Conservation (phyloP, 2,888 invertebrate genomes). For the Tetrapedia diversipes region DNA sequence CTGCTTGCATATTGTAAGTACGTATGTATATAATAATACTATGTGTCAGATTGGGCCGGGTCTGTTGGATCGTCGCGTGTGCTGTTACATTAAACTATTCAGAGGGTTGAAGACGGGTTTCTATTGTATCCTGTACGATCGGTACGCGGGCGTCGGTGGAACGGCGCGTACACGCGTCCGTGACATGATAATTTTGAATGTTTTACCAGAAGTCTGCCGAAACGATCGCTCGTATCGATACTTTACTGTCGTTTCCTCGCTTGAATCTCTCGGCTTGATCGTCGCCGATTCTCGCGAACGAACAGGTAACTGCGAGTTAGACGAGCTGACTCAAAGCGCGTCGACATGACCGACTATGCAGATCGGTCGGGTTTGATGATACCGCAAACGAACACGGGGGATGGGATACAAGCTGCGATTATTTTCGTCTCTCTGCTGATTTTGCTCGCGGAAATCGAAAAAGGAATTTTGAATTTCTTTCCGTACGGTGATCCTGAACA, state of each 20-base stretch:
- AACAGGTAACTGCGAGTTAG: slow-evolving; percentile 70
- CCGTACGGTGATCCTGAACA: slow-evolving; percentile 5
- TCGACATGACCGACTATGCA: slow-evolving; percentile 55
- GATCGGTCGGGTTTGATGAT: slow-evolving; percentile 15
- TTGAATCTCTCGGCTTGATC: background rate
- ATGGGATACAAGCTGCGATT: background rate
- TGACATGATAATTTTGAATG: slow-evolving; percentile 52
- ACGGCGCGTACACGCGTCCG: slow-evolving; percentile 31
- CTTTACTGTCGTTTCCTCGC: background rate
- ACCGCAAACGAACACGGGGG: slow-evolving; percentile 6
- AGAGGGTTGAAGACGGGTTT: slow-evolving; percentile 43
- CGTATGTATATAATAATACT: too few relatives aligned
- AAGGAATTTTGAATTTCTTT: slow-evolving; percentile 19
- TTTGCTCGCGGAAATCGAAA: background rate
- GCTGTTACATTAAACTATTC: too few relatives aligned
- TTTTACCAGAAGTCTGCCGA: slow-evolving; percentile 55
- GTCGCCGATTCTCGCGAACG: slow-evolving; percentile 40
- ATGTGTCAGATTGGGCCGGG: slow-evolving; percentile 58
- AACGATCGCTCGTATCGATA: slow-evolving; percentile 59
- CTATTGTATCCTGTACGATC: slow-evolving; percentile 21
- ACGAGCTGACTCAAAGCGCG: slow-evolving; percentile 77
- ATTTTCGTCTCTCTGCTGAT: background rate
- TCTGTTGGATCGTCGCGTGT: slow-evolving; percentile 64
- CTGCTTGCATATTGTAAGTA: slow-evolving; percentile 16
- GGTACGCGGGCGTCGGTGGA: slow-evolving; percentile 12